Percentiles rank a stretch among this genome's conserved stretches.
Evolutionary conservation across 2,113 vertebrate species (phyloP).

Genomic region (Sebastes fasciatus): DNA sequence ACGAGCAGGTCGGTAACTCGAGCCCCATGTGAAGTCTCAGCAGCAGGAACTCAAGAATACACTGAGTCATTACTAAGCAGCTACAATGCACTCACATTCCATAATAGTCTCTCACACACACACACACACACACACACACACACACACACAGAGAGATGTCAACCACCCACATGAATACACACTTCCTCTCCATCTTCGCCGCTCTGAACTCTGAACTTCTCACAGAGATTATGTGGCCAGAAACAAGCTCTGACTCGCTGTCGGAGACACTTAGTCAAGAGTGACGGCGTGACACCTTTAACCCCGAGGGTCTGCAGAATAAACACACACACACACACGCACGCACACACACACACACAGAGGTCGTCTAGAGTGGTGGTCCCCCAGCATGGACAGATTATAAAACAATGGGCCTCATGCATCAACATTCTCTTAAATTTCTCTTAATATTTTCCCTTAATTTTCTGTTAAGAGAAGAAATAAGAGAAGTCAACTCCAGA

Average conservation of each 20-base stretch:
- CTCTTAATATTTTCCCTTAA: no score
- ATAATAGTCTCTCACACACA: constrained; percentile 20
- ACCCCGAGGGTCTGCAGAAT: neutral
- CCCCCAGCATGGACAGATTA: neutral
- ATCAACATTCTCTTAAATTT: no score
- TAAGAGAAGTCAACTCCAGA: no score
- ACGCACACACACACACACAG: neutral
- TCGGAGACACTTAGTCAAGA: constrained; percentile 29
- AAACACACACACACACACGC: neutral
- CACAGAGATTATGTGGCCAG: constrained; percentile 66
- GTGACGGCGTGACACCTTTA: neutral
- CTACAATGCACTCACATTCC: constrained; percentile 55
- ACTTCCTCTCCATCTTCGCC: neutral
- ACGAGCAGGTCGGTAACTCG: constrained; percentile 65
- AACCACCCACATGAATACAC: constrained; percentile 11
- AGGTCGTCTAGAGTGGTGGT: neutral
- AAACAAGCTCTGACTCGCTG: constrained; percentile 41
- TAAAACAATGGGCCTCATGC: no score
- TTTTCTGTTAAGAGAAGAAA: no score
- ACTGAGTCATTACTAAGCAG: constrained; percentile 55
- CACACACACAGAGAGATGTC: constrained; percentile 4
- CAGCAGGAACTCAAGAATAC: constrained; percentile 64
- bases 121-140: constrained; percentile 5
- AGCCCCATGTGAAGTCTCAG: constrained; percentile 77
- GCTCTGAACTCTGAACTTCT: constrained; percentile 40